Evolutionary conservation across 2,888 invertebrate genomes (phyloP).

Genomic region (Epinotia demarniana): DNA sequence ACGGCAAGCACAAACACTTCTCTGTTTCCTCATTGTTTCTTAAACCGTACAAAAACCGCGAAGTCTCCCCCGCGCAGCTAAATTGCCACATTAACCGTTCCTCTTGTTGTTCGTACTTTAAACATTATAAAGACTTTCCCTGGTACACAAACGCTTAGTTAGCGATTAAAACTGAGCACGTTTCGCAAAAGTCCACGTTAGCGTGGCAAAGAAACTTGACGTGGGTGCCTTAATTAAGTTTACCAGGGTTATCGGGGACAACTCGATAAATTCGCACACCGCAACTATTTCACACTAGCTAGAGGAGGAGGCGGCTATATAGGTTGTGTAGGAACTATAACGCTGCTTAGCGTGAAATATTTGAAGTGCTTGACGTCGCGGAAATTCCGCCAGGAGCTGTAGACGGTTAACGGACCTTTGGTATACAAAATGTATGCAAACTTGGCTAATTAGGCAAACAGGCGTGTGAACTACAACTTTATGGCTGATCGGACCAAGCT

Average conservation of each 20-base stretch:
- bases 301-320: neutral
- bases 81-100: constrained; percentile 34
- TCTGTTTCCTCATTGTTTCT: constrained; percentile 29
- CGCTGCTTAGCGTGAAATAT: constrained; percentile 34
- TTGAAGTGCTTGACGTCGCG: constrained; percentile 25
- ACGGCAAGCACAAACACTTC: neutral
- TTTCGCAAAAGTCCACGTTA: constrained; percentile 37
- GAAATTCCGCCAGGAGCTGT: constrained; percentile 13
- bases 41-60: constrained; percentile 35
- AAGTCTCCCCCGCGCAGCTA: constrained; percentile 31
- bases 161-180: constrained; percentile 43
- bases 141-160: constrained; percentile 15
- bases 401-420: constrained; percentile 1
- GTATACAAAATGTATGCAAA: constrained; percentile 2
- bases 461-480: constrained; percentile 10
- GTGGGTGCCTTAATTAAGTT: constrained; percentile 66
- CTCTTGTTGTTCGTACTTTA: constrained; percentile 16
- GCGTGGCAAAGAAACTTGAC: constrained; percentile 61
- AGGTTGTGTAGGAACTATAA: constrained; percentile 11
- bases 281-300: constrained; percentile 49
- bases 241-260: constrained; percentile 53
- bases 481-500: neutral
- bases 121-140: constrained; percentile 21
- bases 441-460: constrained; percentile 14
- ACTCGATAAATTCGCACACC: constrained; percentile 54